Conservation (phyloP, 2,797 vertebrate species). For the Xiphophorus birchmanni region DNA sequence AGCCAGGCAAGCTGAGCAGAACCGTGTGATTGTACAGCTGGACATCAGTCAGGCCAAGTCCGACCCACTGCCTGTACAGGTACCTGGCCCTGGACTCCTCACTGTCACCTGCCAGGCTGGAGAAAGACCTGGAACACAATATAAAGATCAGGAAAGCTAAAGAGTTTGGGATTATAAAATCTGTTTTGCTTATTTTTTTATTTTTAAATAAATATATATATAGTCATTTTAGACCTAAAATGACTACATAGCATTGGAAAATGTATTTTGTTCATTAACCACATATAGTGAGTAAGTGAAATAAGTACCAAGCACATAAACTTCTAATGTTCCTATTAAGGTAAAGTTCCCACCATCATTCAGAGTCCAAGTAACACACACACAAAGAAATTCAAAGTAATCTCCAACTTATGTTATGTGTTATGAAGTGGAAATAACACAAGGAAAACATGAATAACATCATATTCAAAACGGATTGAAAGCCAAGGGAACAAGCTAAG, state of each 20-base stretch:
- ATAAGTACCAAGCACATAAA: background rate
- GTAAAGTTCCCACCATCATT: background rate
- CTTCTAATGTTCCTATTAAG: background rate
- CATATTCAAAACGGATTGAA: background rate
- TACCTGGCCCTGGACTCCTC: conserved; percentile 79
- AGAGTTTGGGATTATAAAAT: background rate
- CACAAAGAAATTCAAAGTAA: background rate
- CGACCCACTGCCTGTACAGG: conserved; percentile 87
- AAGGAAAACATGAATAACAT: background rate
- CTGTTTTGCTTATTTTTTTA: too few species aligned
- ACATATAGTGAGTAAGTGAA: background rate
- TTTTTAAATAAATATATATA: too few species aligned
- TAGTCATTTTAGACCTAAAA: background rate
- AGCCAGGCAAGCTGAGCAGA: conserved; percentile 86
- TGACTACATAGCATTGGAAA: background rate
- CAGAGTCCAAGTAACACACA: background rate
- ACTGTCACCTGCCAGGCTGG: conserved; percentile 73
- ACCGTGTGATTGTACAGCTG: conserved; percentile 89
- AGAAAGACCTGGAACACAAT: conserved; percentile 78
- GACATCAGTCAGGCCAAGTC: conserved; percentile 87
- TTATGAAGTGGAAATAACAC: background rate
- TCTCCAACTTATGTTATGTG: background rate
- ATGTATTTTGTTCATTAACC: background rate
- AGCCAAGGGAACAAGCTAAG: background rate
- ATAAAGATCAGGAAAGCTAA: background rate